phyloP scores from a whole-genome alignment of 2,888 invertebrate genomes.

The Embidobia sp. region DNA sequence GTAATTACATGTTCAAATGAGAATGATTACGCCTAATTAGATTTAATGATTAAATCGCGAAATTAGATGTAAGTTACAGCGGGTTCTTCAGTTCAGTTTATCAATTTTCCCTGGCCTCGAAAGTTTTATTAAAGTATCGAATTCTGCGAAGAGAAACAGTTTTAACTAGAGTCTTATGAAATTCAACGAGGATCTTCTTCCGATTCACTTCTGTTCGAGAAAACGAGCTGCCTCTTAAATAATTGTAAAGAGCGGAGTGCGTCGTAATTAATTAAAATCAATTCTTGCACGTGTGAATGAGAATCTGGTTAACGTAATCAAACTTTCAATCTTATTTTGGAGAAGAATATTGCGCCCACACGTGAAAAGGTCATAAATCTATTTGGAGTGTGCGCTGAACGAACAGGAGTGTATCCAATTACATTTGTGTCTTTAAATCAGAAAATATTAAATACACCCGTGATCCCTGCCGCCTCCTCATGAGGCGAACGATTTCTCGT shows the following conservation, averaged over 20 bases:
- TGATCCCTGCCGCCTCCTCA: too few species aligned
- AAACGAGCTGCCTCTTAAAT: neutral
- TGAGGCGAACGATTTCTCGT: conserved; percentile 1
- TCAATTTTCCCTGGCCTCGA: neutral
- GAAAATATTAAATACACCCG: conserved; percentile 2
- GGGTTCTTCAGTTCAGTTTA: neutral
- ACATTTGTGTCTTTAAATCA: conserved; percentile 3
- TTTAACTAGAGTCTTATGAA: too few species aligned
- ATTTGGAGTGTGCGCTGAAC: conserved; percentile 12
- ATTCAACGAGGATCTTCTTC: too few species aligned
- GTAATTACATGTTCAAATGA: conserved; percentile 54
- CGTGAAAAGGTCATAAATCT: conserved; percentile 57
- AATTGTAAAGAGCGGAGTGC: conserved; percentile 6
- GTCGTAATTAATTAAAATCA: conserved; percentile 25
- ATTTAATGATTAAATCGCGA: conserved; percentile 35
- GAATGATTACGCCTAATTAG: conserved; percentile 45
- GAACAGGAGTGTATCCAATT: conserved; percentile 11
- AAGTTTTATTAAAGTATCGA: conserved; percentile 23
- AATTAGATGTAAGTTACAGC: conserved; percentile 12
- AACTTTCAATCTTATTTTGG: conserved; percentile 36
- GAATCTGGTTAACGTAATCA: conserved; percentile 46
- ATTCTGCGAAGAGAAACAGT: neutral
- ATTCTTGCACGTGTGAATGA: conserved; percentile 8
- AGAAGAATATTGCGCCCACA: conserved; percentile 46
- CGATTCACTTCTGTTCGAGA: neutral